phyloP scores from a whole-genome alignment of 2,113 vertebrate species.

The Piaya cayana region DNA sequence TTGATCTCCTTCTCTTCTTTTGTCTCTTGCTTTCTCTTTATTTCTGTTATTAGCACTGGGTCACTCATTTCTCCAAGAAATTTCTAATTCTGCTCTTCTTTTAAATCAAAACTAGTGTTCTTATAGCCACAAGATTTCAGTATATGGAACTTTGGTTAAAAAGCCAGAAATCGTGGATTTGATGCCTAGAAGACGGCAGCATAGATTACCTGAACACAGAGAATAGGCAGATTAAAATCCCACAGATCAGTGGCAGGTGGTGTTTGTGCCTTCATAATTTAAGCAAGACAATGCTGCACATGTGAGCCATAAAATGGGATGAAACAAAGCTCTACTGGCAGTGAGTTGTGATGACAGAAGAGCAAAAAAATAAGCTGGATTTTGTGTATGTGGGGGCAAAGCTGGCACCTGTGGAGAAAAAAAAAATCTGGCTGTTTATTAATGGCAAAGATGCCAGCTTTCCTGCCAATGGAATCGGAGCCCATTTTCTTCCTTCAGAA shows the following conservation, averaged over 20 bases:
- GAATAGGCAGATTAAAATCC: not conserved
- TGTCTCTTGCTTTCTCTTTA: not conserved
- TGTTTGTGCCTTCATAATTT: slow-evolving; percentile 3
- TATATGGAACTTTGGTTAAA: not conserved
- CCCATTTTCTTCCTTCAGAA: not conserved
- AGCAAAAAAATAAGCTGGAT: not conserved
- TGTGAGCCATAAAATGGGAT: not conserved
- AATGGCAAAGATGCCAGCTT: not conserved
- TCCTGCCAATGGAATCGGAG: not conserved
- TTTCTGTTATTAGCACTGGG: not conserved
- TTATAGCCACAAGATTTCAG: not conserved
- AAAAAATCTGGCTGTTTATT: not conserved
- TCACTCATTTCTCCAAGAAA: not conserved
- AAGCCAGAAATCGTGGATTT: not conserved
- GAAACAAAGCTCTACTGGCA: not conserved
- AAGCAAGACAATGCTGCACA: not conserved
- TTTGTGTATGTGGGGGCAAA: not conserved
- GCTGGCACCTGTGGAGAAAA: not conserved
- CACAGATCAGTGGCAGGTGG: slow-evolving; percentile 21
- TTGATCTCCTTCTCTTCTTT: not conserved
- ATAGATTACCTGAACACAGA: not conserved
- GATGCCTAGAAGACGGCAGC: not conserved
- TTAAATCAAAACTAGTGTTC: not conserved
- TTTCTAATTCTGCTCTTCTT: not conserved
- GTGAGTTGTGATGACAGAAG: not conserved